Percentiles rank a stretch among this genome's conserved stretches.
Conservation (phyloP, 2,888 invertebrate genomes). For the Automeris io region DNA sequence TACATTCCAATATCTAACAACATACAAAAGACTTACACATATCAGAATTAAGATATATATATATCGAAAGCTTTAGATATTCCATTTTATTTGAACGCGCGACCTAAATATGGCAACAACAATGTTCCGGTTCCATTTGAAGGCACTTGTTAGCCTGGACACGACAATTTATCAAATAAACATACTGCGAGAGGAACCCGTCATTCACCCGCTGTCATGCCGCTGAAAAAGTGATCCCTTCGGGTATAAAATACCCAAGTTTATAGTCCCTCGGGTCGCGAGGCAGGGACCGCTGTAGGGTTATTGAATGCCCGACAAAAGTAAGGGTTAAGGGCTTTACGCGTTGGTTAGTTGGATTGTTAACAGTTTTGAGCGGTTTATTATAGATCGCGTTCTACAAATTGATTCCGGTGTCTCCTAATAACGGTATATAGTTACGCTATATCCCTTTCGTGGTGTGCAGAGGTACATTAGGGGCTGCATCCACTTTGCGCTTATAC, state of each 20-base stretch:
- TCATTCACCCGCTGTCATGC: conserved; percentile 1
- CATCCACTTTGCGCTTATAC: too few species aligned
- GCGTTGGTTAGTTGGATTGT: background rate
- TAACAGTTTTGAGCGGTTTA: background rate
- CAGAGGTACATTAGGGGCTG: too few species aligned
- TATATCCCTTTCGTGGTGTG: too few species aligned
- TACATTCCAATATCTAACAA: too few species aligned
- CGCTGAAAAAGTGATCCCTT: background rate
- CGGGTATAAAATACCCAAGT: conserved; percentile 1
- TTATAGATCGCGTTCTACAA: background rate
- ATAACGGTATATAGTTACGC: too few species aligned
- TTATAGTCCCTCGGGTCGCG: background rate
- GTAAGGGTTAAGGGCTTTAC: conserved; percentile 2
- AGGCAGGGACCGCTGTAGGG: background rate
- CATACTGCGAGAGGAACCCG: conserved; percentile 1
- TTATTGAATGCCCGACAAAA: conserved; percentile 2
- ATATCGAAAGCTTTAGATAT: too few species aligned
- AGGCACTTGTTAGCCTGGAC: background rate
- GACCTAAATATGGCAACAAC: background rate
- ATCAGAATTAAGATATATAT: too few species aligned
- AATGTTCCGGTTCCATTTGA: background rate
- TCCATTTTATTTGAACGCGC: too few species aligned
- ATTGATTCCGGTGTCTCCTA: background rate
- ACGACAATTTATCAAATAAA: conserved; percentile 10
- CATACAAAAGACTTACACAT: too few species aligned